These are phyloP conservation scores for Cichladusa arquata DNA, from an alignment of 2,113 vertebrate genomes.

Conservation along the genomic window DNA sequence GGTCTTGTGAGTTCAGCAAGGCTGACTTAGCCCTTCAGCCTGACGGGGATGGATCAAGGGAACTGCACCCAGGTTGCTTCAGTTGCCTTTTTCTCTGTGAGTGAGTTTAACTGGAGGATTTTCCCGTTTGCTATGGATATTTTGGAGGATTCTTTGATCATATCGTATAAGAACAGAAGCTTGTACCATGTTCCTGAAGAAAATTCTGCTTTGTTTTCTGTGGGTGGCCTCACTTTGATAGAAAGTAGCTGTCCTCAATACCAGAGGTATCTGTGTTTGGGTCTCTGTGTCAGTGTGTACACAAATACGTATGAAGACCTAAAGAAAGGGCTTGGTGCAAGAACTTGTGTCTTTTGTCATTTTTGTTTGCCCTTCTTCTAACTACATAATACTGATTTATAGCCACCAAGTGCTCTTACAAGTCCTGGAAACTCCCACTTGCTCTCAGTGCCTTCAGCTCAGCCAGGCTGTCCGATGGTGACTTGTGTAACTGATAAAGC, in stretches of 20 bases:
- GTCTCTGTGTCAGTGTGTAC: background rate
- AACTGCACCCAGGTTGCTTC: background rate
- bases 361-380: background rate
- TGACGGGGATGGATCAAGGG: background rate
- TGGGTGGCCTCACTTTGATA: fast-evolving
- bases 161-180: background rate
- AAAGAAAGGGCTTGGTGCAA: background rate
- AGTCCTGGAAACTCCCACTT: background rate
- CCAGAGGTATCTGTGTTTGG: background rate
- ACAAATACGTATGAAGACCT: fast-evolving
- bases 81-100: background rate
- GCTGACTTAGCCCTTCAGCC: background rate
- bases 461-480: background rate
- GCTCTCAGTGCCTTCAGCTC: background rate
- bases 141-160: background rate
- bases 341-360: background rate
- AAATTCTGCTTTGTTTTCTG: background rate
- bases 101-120: background rate
- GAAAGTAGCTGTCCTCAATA: background rate
- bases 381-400: background rate
- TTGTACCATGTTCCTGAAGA: background rate
- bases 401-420: background rate
- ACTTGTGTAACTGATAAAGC: conserved; percentile 25
- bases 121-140: background rate
- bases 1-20: background rate